A percentile compares a stretch with the other conserved stretches of the same genome.
These are phyloP conservation scores for Thyatira batis DNA, from an alignment of 2,888 invertebrate genomes.

Conservation along the genomic window DNA sequence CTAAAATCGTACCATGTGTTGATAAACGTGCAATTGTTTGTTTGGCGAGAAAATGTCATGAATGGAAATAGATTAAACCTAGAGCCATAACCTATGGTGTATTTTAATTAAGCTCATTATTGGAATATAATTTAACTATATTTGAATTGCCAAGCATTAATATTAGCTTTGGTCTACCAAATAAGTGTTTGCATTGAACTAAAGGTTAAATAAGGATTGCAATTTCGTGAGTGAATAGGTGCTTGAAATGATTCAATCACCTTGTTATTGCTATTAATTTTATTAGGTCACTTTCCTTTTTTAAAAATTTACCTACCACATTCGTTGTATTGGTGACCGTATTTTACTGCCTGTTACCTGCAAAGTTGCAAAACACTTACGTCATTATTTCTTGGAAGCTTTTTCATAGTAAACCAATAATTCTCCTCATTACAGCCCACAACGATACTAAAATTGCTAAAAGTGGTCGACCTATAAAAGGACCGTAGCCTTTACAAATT, in stretches of 20 bases:
- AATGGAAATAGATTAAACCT: conserved; percentile 27
- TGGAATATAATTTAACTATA: background rate
- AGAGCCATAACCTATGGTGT: background rate
- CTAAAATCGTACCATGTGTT: conserved; percentile 39
- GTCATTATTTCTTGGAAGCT: background rate
- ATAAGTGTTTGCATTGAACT: too few species aligned
- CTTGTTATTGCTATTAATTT: background rate
- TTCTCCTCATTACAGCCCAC: conserved; percentile 15
- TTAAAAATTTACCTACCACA: too few species aligned
- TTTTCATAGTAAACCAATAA: conserved; percentile 9
- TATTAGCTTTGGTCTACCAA: too few species aligned
- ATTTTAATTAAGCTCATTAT: background rate
- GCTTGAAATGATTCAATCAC: too few species aligned
- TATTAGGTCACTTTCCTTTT: background rate
- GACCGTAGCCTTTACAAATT: conserved; percentile 24
- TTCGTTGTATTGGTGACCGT: background rate
- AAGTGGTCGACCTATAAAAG: conserved; percentile 22
- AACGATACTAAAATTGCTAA: conserved; percentile 17
- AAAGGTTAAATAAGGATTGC: too few species aligned
- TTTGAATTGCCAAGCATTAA: too few species aligned
- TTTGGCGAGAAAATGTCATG: conserved; percentile 37
- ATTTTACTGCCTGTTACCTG: background rate
- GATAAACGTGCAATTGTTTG: conserved; percentile 40
- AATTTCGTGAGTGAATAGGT: too few species aligned
- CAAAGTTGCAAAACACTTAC: background rate